phyloP scores from a whole-genome alignment of 1,140 invertebrate genomes.

The Drosophila novamexicana region DNA sequence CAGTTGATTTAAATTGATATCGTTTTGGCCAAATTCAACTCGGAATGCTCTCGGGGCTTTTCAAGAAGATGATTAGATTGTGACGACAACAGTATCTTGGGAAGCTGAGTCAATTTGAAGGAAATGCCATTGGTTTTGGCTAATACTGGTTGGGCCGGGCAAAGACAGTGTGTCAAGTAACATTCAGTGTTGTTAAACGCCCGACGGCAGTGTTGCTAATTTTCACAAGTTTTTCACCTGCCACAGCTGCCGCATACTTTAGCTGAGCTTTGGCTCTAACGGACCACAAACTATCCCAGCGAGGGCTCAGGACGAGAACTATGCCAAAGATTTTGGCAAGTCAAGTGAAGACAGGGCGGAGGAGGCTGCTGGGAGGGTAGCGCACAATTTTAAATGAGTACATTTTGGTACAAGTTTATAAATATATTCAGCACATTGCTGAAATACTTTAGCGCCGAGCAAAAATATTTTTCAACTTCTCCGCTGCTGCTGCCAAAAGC shows the following conservation, averaged over 20 bases:
- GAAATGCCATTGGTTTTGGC: constrained; percentile 1
- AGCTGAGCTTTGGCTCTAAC: constrained; percentile 3
- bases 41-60: too few species aligned
- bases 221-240: constrained; percentile 10
- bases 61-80: too few species aligned
- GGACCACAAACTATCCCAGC: constrained; percentile 20
- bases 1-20: too few species aligned
- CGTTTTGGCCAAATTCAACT: too few species aligned
- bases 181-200: constrained; percentile 57
- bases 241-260: constrained; percentile 37
- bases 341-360: not conserved
- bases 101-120: not conserved
- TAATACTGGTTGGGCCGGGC: constrained; percentile 38
- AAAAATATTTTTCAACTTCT: constrained; percentile 34
- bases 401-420: constrained; percentile 37
- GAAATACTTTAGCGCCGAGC: constrained; percentile 35
- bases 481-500: constrained; percentile 8
- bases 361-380: not conserved
- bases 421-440: constrained; percentile 29
- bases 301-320: constrained; percentile 47
- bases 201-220: constrained; percentile 52
- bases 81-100: not conserved
- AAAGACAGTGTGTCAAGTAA: constrained; percentile 26
- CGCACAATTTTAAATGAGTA: constrained; percentile 8
- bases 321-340: constrained; percentile 54